Conservation (phyloP, 2,113 vertebrate genomes). For the Turdus rufiventris region DNA sequence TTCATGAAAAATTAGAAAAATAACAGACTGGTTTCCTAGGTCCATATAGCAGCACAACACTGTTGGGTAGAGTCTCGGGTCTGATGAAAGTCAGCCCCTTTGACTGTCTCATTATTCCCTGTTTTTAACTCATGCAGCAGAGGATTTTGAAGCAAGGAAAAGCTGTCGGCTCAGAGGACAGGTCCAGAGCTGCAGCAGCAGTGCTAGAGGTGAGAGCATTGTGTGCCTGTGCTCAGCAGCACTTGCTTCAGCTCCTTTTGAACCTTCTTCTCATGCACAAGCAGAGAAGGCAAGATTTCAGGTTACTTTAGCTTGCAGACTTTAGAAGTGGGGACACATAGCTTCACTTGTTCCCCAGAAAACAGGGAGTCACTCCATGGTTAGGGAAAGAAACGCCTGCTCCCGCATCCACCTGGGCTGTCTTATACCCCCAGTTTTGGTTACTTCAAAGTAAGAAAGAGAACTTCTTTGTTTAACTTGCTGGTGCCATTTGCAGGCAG, state of each 20-base stretch:
- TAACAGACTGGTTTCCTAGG: background rate
- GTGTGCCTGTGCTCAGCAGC: accelerated
- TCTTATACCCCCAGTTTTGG: accelerated
- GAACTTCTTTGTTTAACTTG: background rate
- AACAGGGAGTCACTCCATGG: background rate
- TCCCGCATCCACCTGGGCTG: background rate
- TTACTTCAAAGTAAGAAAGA: background rate
- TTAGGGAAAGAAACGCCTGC: background rate
- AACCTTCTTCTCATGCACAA: background rate
- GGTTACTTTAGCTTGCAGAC: background rate
- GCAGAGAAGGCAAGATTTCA: background rate
- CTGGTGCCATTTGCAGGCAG: background rate
- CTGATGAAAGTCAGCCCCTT: background rate
- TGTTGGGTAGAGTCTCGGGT: accelerated
- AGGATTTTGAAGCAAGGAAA: background rate
- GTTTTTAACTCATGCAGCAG: background rate
- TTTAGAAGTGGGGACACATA: accelerated
- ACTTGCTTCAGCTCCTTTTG: background rate
- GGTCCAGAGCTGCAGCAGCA: background rate
- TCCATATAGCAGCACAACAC: background rate
- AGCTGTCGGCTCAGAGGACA: background rate
- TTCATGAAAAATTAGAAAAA: background rate
- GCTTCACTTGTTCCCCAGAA: background rate
- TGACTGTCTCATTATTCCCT: background rate
- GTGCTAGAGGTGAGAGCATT: background rate